phyloP scores from a whole-genome alignment of 2,888 invertebrate species.

The Zeuzera pyrina region DNA sequence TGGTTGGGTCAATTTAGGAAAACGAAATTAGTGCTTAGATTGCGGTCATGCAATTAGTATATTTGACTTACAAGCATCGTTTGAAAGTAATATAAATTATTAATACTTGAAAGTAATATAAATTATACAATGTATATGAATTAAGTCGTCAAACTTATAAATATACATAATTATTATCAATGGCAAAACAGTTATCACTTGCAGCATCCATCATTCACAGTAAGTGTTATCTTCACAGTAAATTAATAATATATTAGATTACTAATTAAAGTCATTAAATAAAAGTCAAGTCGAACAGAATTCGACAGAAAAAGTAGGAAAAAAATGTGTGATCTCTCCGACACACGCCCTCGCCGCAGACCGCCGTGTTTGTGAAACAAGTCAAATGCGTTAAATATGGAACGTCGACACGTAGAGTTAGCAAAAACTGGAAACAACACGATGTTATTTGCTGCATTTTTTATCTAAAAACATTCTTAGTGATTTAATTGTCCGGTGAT shows the following conservation, averaged over 20 bases:
- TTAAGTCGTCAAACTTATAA: too few species aligned
- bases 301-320: conserved; percentile 46
- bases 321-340: conserved; percentile 58
- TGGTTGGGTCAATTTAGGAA: too few species aligned
- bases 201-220: conserved; percentile 18
- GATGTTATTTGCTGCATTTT: too few species aligned
- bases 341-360: conserved; percentile 33
- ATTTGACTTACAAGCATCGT: too few species aligned
- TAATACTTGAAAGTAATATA: too few species aligned
- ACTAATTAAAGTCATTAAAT: conserved; percentile 68
- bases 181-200: conserved; percentile 55
- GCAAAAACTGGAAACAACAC: background rate
- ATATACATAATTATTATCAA: conserved; percentile 25
- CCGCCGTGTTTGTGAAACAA: conserved; percentile 61
- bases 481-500: too few species aligned
- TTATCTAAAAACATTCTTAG: too few species aligned
- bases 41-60: too few species aligned
- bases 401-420: conserved; percentile 23
- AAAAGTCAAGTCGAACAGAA: conserved; percentile 46
- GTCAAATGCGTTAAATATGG: conserved; percentile 62
- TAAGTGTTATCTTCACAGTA: conserved; percentile 41
- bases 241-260: conserved; percentile 61
- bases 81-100: too few species aligned
- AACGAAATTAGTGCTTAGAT: too few species aligned
- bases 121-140: too few species aligned